These are phyloP conservation scores for Acanthurus tractus DNA, from an alignment of 2,797 vertebrate genomes.

Conservation along the genomic window DNA sequence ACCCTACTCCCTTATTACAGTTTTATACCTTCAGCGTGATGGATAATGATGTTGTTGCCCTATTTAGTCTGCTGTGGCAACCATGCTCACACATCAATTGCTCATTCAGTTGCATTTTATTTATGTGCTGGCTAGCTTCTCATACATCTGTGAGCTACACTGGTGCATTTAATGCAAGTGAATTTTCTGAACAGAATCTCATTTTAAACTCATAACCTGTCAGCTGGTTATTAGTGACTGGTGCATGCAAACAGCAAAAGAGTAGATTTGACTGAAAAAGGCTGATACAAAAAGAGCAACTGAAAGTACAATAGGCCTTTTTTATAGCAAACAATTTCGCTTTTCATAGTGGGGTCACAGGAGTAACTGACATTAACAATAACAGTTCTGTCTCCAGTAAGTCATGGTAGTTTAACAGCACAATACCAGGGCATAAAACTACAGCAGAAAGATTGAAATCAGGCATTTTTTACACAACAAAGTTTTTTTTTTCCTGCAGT, in stretches of 20 bases:
- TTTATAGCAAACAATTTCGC: not conserved
- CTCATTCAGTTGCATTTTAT: conserved; percentile 62
- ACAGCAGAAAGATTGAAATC: not conserved
- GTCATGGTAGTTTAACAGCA: not conserved
- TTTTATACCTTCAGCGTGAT: conserved; percentile 73
- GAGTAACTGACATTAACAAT: not conserved
- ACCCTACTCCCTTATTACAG: conserved; percentile 75
- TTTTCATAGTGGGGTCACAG: not conserved
- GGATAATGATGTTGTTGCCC: conserved; percentile 76
- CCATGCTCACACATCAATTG: conserved; percentile 40
- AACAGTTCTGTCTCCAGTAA: not conserved
- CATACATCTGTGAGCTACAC: conserved; percentile 20
- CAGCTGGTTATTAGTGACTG: not conserved
- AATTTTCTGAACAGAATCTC: not conserved
- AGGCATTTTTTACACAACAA: not conserved
- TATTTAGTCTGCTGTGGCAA: conserved; percentile 72
- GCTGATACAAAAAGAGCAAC: not conserved
- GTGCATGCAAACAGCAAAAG: not conserved
- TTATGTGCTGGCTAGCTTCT: conserved; percentile 28
- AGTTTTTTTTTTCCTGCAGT: not conserved
- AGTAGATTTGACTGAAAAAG: not conserved
- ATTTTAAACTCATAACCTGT: not conserved
- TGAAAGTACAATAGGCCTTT: not conserved
- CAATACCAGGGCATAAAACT: not conserved
- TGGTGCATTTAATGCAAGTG: conserved; percentile 13